Evolutionary conservation across 2,797 vertebrate species (phyloP).

Genomic region (Esox masquinongy): DNA sequence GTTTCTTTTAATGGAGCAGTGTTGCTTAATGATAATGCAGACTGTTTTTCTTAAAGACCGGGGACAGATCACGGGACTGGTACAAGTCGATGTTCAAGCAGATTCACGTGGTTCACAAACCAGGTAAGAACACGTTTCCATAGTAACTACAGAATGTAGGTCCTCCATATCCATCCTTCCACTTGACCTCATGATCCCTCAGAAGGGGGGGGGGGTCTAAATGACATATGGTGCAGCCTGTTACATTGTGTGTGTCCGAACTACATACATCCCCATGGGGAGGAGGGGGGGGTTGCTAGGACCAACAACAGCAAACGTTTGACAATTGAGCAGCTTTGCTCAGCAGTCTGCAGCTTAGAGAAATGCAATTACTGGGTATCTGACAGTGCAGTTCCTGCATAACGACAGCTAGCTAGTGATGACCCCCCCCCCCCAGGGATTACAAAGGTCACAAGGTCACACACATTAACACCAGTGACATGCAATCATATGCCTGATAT

Average conservation of each 20-base stretch:
- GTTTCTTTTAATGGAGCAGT: not conserved
- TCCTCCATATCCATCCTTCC: not conserved
- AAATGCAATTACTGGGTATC: constrained; percentile 31
- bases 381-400: constrained; percentile 20
- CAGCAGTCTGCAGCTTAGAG: constrained; percentile 39
- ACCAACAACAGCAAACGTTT: constrained; percentile 6
- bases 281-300: constrained; percentile 15
- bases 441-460: constrained; percentile 19
- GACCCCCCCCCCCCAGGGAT: constrained; percentile 17
- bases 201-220: not conserved
- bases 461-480: constrained; percentile 15
- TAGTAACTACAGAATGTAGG: not conserved
- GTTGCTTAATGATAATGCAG: not conserved
- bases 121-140: constrained; percentile 63
- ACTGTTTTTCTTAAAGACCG: constrained; percentile 68
- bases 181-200: not conserved
- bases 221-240: not conserved
- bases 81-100: constrained; percentile 93
- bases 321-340: constrained; percentile 38
- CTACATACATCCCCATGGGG: not conserved
- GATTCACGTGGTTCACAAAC: constrained; percentile 86
- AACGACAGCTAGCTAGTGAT: constrained; percentile 17
- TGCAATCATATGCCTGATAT: constrained; percentile 2
- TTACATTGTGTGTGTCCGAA: not conserved
- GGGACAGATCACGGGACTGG: constrained; percentile 88